Conservation (phyloP, 2,888 invertebrate genomes). For the Andricus quercusramuli region DNA sequence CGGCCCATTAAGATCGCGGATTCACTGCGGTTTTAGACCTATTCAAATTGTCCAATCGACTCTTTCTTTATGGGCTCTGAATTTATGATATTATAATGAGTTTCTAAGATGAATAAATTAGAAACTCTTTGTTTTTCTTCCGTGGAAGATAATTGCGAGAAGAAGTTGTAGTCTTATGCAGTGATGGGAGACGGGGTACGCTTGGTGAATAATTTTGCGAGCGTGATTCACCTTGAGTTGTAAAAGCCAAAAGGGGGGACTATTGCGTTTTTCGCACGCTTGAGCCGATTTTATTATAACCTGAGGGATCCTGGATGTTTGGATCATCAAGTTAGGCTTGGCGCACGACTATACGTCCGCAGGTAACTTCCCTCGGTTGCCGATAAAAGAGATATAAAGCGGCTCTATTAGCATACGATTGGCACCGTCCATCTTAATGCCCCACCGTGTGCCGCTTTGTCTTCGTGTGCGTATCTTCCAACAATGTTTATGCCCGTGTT, state of each 20-base stretch:
- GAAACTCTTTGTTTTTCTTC: neutral
- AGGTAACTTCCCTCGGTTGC: constrained; percentile 57
- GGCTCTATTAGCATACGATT: constrained; percentile 77
- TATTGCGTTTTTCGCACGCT: constrained; percentile 35
- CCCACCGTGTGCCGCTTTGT: constrained; percentile 61
- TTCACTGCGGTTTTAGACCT: no score
- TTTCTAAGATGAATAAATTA: constrained; percentile 5
- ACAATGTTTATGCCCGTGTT: constrained; percentile 76
- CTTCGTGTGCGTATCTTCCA: constrained; percentile 69
- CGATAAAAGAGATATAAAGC: constrained; percentile 68
- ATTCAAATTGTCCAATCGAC: no score
- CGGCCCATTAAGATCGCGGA: no score
- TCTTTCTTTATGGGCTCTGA: neutral
- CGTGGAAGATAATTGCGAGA: neutral
- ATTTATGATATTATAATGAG: constrained; percentile 35
- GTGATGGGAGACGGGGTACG: constrained; percentile 3
- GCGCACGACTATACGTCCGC: constrained; percentile 60
- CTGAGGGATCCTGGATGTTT: constrained; percentile 45
- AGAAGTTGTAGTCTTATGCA: constrained; percentile 5
- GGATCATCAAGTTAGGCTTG: constrained; percentile 55
- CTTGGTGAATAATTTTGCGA: constrained; percentile 29
- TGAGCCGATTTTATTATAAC: constrained; percentile 33
- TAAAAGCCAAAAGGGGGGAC: neutral
- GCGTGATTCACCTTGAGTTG: constrained; percentile 33
- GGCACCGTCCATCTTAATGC: constrained; percentile 76